Percentiles rank a stretch among this genome's conserved stretches.
Conservation (phyloP, 2,888 invertebrate genomes). For the Carterocephalus palaemon region DNA sequence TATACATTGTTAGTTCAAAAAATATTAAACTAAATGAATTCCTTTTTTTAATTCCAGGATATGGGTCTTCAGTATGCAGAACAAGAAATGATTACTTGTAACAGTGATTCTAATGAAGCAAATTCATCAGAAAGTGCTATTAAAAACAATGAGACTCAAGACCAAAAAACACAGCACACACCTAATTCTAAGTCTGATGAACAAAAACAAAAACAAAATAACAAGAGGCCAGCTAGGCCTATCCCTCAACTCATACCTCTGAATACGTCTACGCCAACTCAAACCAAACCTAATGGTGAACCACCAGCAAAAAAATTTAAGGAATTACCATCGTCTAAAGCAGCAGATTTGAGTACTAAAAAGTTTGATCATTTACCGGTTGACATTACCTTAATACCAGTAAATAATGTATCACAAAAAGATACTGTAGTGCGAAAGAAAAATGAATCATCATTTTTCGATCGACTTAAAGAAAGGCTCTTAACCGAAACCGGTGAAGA, state of each 20-base stretch:
- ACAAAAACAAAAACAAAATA: constrained; percentile 50
- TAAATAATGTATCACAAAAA: constrained; percentile 43
- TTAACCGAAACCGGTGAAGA: constrained; percentile 81
- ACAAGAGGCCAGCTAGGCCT: constrained; percentile 76
- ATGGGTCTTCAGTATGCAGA: constrained; percentile 63
- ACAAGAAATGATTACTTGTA: constrained; percentile 60
- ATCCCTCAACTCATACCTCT: constrained; percentile 88
- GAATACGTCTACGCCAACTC: constrained; percentile 67
- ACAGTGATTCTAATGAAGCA: constrained; percentile 68
- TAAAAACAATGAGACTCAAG: constrained; percentile 47
- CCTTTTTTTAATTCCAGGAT: constrained; percentile 58
- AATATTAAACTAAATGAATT: constrained; percentile 1
- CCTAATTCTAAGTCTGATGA: constrained; percentile 45
- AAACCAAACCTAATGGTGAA: constrained; percentile 61
- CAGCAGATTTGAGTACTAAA: constrained; percentile 31
- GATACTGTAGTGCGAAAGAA: constrained; percentile 74
- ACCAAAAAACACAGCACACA: constrained; percentile 42
- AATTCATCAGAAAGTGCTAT: constrained; percentile 41
- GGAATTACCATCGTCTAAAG: constrained; percentile 42
- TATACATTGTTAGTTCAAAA: background rate
- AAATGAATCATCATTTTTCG: constrained; percentile 89
- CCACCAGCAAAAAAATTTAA: constrained; percentile 68
- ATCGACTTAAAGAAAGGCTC: constrained; percentile 87
- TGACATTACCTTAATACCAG: constrained; percentile 54
- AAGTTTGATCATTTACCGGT: constrained; percentile 46